Base-by-base conservation (phyloP, 2,797 vertebrate genomes). In the Nasua narica region DNA sequence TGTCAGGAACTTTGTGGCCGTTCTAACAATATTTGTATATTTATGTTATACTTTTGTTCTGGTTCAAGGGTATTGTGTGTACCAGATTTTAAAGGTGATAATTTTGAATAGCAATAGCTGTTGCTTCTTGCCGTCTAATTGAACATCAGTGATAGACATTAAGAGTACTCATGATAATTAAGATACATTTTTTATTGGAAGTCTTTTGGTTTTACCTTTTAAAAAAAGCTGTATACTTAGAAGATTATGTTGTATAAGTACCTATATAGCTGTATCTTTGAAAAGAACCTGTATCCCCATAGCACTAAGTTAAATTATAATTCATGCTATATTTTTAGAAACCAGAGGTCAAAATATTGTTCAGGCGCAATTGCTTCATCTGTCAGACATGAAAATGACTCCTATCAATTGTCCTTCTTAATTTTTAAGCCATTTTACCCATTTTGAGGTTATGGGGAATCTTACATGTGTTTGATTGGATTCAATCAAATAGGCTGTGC, bases 401-500 rank as follows among this genome's bases (percentile, higher is more conserved):
- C 92, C 81, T 98, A 96, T 97, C 98, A 97, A 92, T 94, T 97
- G 84, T 94, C 90, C 67, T 94, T 85, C 94, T 97, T 96, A 95
- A 95, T 96, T 98, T 96, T 96, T 96, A 97, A 94, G 60, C 97
- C 96, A 97, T 97, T 98, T 92, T 97, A 69, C 67, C 88, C 70
- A 23, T 96, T 98, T 95, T 95, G 92, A 98, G 78, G 87, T 98
- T 97, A 96, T 95, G 87, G 72, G 62, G 95, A 91, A 72, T 52
- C 93, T 97, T 95, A 43, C 43, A 25, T 56, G 32, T 90, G 60
- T 97, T 97, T 98, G 97, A 97, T 91, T 96, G 54, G 67, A 96
- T 97, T 97, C 96, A 95, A 95, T 97, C 96, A 98, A 98, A 96
- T 32, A 96, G 92, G 86, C 97, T 97, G 95, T 97, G 96, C 94